These are phyloP conservation scores for Tympanoctomys barrerae DNA, from an alignment of 2,797 vertebrate genomes.

Conservation along the genomic window DNA sequence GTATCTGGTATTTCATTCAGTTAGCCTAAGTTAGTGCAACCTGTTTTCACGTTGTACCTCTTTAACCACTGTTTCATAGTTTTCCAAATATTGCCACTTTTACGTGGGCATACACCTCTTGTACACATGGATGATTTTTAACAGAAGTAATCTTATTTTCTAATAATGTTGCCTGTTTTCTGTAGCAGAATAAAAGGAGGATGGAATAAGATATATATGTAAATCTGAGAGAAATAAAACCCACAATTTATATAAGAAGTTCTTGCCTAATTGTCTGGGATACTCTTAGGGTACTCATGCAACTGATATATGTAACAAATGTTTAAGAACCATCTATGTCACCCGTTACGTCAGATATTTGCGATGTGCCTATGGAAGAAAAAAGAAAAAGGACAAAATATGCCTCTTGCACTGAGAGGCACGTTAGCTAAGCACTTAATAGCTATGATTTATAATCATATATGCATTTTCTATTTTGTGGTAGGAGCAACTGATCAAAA, in stretches of 20 bases:
- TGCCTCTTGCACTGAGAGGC: neutral
- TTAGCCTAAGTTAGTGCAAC: neutral
- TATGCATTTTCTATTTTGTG: neutral
- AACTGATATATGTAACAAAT: neutral
- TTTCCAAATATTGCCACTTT: neutral
- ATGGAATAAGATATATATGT: neutral
- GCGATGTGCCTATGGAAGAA: neutral
- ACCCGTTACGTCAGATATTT: neutral
- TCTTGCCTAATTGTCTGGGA: neutral
- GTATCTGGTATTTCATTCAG: conserved; percentile 8
- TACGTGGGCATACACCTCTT: neutral
- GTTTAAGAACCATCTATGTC: neutral
- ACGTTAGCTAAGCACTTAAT: neutral
- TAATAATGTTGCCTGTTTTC: neutral
- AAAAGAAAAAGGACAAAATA: neutral
- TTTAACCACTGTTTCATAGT: neutral
- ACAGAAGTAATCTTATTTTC: neutral
- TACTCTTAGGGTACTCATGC: neutral
- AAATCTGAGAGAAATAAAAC: conserved; percentile 28
- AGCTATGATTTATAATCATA: neutral
- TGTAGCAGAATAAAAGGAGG: neutral
- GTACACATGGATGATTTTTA: neutral
- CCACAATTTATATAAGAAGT: neutral
- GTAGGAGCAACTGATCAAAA: neutral
- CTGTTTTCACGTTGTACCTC: neutral